Percentiles rank a stretch among this genome's conserved stretches.
Conservation (phyloP, 2,113 vertebrate species). For the Xiphorhynchus elegans region DNA sequence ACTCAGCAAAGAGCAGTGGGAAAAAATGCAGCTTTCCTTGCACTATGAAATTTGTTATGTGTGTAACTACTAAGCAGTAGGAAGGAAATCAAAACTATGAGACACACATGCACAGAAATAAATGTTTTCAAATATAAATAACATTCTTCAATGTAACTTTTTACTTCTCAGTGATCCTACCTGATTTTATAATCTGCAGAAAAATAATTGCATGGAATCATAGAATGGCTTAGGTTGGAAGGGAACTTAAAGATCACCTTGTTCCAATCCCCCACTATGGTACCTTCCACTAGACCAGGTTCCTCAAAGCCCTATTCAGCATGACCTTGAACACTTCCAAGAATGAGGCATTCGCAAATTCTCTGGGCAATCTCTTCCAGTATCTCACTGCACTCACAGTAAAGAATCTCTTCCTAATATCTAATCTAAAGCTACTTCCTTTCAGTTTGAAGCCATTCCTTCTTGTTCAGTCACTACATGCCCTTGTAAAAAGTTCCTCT, state of each 20-base stretch:
- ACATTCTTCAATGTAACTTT: not conserved
- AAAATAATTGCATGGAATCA: not conserved
- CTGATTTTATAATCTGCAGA: not conserved
- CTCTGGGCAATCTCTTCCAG: not conserved
- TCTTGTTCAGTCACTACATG: not conserved
- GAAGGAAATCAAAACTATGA: not conserved
- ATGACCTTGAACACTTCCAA: not conserved
- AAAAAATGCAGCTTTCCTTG: not conserved
- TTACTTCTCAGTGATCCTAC: not conserved
- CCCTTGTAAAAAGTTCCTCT: too few species aligned
- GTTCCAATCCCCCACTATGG: not conserved
- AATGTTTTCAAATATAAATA: not conserved
- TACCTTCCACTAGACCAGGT: not conserved
- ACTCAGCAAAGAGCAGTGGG: not conserved
- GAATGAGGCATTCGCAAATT: not conserved
- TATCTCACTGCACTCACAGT: not conserved
- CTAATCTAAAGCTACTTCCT: not conserved
- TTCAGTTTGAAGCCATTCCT: not conserved
- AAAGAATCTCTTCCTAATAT: not conserved
- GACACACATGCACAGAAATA: not conserved
- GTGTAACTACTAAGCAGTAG: not conserved
- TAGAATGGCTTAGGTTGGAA: not conserved
- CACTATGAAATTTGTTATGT: not conserved
- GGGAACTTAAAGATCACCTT: not conserved
- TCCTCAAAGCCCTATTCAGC: not conserved